Evolutionary conservation across 1,140 invertebrate species (phyloP), one percentile per base, ranked within the genome.

Genomic region (Zaprionus tsacasi): DNA sequence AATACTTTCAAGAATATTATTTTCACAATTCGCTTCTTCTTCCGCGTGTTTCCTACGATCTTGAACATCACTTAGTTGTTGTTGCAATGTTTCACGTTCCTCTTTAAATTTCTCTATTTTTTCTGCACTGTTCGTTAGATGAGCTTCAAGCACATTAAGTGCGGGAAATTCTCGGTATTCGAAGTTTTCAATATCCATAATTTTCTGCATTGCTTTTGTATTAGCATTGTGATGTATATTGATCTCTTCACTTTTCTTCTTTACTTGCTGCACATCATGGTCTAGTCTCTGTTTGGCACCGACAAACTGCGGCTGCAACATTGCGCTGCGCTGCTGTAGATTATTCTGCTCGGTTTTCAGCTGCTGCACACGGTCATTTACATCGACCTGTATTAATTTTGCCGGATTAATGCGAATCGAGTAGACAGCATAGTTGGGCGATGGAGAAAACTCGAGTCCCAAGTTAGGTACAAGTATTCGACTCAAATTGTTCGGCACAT

Each of bases 371-470:
- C 94, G 92, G 71, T 96, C 95, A 38, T 92, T 93, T 0, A 94
- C 94, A 77, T 95, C 95, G 50, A 95, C 94, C 92, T 96, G 95
- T 70, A 96, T 93, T 87, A 89, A 95, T 43, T 93, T 92, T 0
- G 93, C 92, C 7, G 83, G 82, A 12, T 85, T 68, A 43, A 93
- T 93, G 27, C 74, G 79, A 25, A 93, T 93, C 10, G 95, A 94
- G 85, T 96, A 96, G 72, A 94, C 94, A 79, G 94, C 94, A 91
- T 96, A 96, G 91, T 95, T 94, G 8, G 96, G 96, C 78, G 94
- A 94, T 21, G 88, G 81, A 38, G 58, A 71, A 63, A 85, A 91
- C 33, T 91, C 88, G 0, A 91, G 56, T 60, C 95, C 94, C 5
- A 94, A 94, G 66, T 93, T 93, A 43, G 94, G 92, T 0, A 96